phyloP scores from a whole-genome alignment of 1,140 invertebrate species.

The Heliconius congener region DNA sequence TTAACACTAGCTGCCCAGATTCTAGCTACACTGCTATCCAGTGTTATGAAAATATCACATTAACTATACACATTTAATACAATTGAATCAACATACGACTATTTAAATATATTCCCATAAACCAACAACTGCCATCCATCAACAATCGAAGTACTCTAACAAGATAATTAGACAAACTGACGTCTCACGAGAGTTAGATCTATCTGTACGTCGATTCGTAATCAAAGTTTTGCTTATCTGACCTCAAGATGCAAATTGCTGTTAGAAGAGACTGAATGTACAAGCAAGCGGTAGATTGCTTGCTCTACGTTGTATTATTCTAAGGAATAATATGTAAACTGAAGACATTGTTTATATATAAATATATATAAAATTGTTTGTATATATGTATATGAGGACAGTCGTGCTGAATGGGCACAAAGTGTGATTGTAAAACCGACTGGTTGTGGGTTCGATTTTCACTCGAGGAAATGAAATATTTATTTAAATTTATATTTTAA shows the following conservation, averaged over 20 bases:
- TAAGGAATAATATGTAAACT: background rate
- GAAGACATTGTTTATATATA: background rate
- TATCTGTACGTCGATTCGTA: slow-evolving; percentile 5
- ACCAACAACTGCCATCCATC: background rate
- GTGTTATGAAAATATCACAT: too few species aligned
- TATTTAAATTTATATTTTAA: too few species aligned
- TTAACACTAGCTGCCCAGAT: too few species aligned
- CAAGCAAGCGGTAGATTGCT: background rate
- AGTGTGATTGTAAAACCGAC: too few species aligned
- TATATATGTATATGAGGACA: too few species aligned
- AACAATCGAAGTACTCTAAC: background rate
- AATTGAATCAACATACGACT: background rate
- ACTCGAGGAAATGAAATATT: too few species aligned
- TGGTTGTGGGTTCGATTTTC: too few species aligned
- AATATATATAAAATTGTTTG: too few species aligned
- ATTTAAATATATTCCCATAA: background rate
- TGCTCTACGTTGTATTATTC: background rate
- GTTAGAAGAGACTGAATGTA: slow-evolving; percentile 8
- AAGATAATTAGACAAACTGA: slow-evolving; percentile 1
- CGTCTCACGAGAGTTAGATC: slow-evolving; percentile 15
- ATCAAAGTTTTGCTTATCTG: slow-evolving; percentile 18
- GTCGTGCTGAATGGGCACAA: too few species aligned
- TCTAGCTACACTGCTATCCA: too few species aligned
- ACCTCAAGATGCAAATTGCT: slow-evolving; percentile 24
- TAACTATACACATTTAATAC: too few species aligned